A percentile compares a stretch with the other conserved stretches of the same genome.
These are phyloP conservation scores for Lasioglossum vierecki DNA, from an alignment of 2,888 invertebrate genomes.

Conservation along the genomic window DNA sequence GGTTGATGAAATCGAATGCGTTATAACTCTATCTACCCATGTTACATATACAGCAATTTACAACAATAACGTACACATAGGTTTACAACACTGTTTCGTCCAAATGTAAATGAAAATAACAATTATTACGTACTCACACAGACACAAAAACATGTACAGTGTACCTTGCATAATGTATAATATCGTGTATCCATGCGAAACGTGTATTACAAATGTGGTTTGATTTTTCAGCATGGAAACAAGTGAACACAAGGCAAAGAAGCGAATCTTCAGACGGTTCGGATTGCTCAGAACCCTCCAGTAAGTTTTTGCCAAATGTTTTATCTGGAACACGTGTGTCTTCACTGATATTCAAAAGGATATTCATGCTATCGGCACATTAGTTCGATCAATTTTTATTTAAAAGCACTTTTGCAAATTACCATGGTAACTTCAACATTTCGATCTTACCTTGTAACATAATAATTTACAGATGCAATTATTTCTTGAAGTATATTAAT, in stretches of 20 bases:
- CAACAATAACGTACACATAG: constrained; percentile 4
- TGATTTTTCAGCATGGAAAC: constrained; percentile 87
- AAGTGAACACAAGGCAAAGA: constrained; percentile 86
- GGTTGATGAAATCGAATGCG: constrained; percentile 74
- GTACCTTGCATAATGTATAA: constrained; percentile 21
- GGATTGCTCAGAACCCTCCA: constrained; percentile 81
- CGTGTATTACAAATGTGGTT: constrained; percentile 19
- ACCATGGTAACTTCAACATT: too few species aligned
- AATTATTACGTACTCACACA: background rate
- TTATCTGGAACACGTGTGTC: too few species aligned
- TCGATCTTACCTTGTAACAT: too few species aligned
- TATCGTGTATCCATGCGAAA: background rate
- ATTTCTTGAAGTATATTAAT: too few species aligned
- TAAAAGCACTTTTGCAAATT: too few species aligned
- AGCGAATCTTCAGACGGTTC: constrained; percentile 86
- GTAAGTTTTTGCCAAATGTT: constrained; percentile 64
- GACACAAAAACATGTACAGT: background rate
- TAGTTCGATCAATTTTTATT: too few species aligned
- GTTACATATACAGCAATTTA: too few species aligned
- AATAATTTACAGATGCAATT: too few species aligned
- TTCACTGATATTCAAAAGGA: background rate
- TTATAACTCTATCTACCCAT: background rate
- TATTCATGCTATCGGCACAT: too few species aligned
- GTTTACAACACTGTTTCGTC: background rate
- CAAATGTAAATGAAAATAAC: background rate